Base-by-base conservation (phyloP, 2,113 vertebrate genomes). In the Zeus faber region DNA sequence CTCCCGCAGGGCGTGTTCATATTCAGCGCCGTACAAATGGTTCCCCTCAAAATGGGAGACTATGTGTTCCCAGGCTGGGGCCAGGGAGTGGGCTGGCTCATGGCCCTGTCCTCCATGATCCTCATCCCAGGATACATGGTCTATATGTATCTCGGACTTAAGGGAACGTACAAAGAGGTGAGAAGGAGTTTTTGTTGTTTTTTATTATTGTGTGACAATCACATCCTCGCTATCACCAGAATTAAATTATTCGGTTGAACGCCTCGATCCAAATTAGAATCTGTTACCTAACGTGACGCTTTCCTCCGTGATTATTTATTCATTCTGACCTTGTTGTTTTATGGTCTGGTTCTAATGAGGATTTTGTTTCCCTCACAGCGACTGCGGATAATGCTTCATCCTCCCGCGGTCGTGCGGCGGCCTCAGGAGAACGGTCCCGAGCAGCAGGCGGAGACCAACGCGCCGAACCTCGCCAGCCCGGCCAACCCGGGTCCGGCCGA, bases 11-110 rank as follows among this genome's bases (percentile, higher is more conserved):
- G 97, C 10, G 97, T 99, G 65, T 99, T 99, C 86, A 72, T 99
- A 76, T 99, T 98, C 91, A 99, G 97, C 0, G 97, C 96, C 4
- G 58, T 99, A 65, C 94, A 98, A 86, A 99, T 99, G 97, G 97
- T 96, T 67, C 97, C 97, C 1, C 96, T 99, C 61, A 97, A 76
- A 1, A 91, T 99, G 94, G 95, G 95, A 33, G 93, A 89, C 65
- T 99, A 99, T 0, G 92, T 98, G 65, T 99, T 96, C 87, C 97
- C 97, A 3, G 89, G 85, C 52, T 99, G 97, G 97, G 97, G 97
- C 69, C 97, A 99, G 85, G 97, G 96, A 9, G 96, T 99, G 29
- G 97, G 97, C 65, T 99, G 97, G 97, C 92, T 95, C 85, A 99
- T 99, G 97, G 95, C 97, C 3, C 60, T 96, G 54, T 99, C 97